A percentile compares a stretch with the other conserved stretches of the same genome.
Conservation (phyloP, 2,113 vertebrate species). For the Girardinichthys multiradiatus region DNA sequence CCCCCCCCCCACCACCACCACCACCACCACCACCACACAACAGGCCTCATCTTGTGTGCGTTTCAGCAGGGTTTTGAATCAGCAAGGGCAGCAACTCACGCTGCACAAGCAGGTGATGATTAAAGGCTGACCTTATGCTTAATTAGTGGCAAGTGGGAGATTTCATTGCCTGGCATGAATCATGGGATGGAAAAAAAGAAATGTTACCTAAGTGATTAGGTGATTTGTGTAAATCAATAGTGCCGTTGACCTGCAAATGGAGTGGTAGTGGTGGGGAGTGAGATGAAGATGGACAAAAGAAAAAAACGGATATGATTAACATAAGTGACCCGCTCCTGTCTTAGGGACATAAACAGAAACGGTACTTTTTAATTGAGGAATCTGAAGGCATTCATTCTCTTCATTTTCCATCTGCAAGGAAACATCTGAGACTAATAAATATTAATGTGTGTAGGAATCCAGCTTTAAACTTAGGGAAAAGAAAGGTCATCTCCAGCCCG, state of each 20-base stretch:
- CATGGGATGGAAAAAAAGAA: conserved; percentile 58
- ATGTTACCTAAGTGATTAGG: conserved; percentile 78
- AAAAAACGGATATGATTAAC: conserved; percentile 65
- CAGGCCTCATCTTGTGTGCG: conserved; percentile 19
- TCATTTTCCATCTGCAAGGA: conserved; percentile 8
- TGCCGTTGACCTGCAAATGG: conserved; percentile 65
- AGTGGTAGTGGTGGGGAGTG: conserved; percentile 53
- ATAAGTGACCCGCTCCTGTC: conserved; percentile 38
- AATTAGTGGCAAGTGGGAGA: conserved; percentile 75
- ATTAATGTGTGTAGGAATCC: background rate
- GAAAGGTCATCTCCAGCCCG: conserved; percentile 3
- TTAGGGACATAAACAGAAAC: conserved; percentile 24
- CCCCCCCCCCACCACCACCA: background rate
- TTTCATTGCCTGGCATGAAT: conserved; percentile 74
- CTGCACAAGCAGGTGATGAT: conserved; percentile 75
- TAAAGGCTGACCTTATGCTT: conserved; percentile 79
- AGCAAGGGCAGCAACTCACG: conserved; percentile 40
- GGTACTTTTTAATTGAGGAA: background rate
- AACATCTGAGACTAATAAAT: conserved; percentile 1
- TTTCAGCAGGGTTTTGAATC: conserved; percentile 29
- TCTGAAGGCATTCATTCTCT: background rate
- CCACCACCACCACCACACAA: background rate
- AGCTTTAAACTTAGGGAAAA: background rate
- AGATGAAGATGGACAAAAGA: conserved; percentile 54
- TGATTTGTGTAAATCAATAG: conserved; percentile 78